These are phyloP conservation scores for Dilophus febrilis DNA, from an alignment of 2,888 invertebrate genomes.

Conservation along the genomic window DNA sequence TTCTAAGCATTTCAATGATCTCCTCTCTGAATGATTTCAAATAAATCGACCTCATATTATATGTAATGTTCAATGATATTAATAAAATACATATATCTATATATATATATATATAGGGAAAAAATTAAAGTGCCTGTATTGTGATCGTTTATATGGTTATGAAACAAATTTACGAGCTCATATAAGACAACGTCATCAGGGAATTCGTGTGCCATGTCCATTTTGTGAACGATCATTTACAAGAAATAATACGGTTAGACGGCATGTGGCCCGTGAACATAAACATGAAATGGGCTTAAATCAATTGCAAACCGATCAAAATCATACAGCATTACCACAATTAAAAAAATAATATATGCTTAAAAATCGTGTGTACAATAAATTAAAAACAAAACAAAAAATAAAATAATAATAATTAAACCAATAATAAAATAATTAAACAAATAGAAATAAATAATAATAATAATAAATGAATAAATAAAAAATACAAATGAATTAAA, in stretches of 20 bases:
- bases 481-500: not conserved
- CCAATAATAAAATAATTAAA: not conserved
- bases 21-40: no score
- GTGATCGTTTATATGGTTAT: slow-evolving; percentile 81
- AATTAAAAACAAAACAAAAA: not conserved
- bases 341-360: not conserved
- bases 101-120: slow-evolving; percentile 51
- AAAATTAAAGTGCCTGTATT: slow-evolving; percentile 82
- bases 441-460: not conserved
- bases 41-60: no score
- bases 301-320: slow-evolving; percentile 20
- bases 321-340: slow-evolving; percentile 16
- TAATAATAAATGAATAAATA: not conserved
- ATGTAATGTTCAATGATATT: no score
- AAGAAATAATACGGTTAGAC: slow-evolving; percentile 78
- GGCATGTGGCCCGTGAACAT: slow-evolving; percentile 81
- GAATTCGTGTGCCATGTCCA: slow-evolving; percentile 80
- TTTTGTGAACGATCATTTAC: slow-evolving; percentile 83
- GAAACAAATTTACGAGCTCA: slow-evolving; percentile 85
- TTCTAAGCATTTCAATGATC: no score
- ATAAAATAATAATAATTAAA: not conserved
- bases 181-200: slow-evolving; percentile 81
- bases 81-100: no score
- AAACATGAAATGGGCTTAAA: slow-evolving; percentile 39
- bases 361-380: not conserved